A percentile compares a stretch with the other conserved stretches of the same genome.
phyloP scores from a whole-genome alignment of 1,140 invertebrate genomes.

The Drosophila nannoptera region DNA sequence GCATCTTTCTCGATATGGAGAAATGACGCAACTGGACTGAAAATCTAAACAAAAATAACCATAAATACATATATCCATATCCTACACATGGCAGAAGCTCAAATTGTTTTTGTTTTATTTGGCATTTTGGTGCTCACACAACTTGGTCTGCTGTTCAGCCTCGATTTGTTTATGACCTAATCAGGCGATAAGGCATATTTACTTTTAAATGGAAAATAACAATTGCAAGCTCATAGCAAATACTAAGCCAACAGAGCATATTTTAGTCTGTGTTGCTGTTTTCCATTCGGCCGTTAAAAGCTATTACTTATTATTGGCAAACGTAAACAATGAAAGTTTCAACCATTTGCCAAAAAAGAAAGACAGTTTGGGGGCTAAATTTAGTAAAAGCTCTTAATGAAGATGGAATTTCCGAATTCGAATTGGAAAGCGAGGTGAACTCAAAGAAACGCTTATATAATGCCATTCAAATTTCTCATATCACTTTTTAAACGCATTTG shows the following conservation, averaged over 20 bases:
- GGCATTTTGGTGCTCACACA: conserved; percentile 8
- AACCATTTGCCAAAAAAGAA: not conserved
- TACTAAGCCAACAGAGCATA: not conserved
- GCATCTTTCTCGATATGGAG: conserved; percentile 34
- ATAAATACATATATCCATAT: conserved; percentile 18
- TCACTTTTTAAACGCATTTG: too few species aligned
- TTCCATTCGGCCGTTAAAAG: not conserved
- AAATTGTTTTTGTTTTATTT: conserved; percentile 32
- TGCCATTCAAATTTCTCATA: not conserved
- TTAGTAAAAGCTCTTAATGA: conserved; percentile 12
- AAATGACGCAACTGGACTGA: conserved; percentile 40
- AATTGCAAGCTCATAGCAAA: not conserved
- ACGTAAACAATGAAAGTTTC: conserved; percentile 37
- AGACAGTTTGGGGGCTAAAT: conserved; percentile 6
- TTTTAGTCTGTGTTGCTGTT: not conserved
- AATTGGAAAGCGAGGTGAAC: not conserved
- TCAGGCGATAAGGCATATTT: too few species aligned
- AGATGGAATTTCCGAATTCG: too few species aligned
- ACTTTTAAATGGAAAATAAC: too few species aligned
- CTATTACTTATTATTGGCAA: conserved; percentile 18
- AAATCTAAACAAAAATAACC: conserved; percentile 33
- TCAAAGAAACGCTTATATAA: not conserved
- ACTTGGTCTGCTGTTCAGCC: too few species aligned
- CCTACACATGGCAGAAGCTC: conserved; percentile 35
- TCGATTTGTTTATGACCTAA: too few species aligned